phyloP scores from a whole-genome alignment of 2,113 vertebrate genomes.

The Nesogale talazaci region DNA sequence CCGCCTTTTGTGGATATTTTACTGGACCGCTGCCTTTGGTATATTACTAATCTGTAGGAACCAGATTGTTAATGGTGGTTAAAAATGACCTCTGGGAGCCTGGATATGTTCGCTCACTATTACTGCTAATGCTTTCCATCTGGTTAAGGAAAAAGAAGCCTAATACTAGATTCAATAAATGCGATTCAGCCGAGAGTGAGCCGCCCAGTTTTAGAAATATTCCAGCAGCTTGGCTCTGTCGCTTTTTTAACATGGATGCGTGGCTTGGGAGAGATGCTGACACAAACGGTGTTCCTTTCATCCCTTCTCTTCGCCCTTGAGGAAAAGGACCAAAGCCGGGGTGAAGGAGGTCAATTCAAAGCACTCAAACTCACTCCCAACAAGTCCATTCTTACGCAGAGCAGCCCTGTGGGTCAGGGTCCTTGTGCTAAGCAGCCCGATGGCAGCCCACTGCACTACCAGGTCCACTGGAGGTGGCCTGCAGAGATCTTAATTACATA shows the following conservation, averaged over 20 bases:
- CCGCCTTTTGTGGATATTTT: conserved; percentile 56
- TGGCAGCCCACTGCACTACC: too few species aligned
- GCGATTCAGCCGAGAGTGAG: conserved; percentile 71
- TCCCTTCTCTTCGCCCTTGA: too few species aligned
- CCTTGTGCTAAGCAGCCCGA: too few species aligned
- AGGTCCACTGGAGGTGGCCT: neutral
- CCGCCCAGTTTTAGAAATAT: conserved; percentile 71
- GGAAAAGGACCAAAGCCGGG: too few species aligned
- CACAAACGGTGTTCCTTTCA: conserved; percentile 41
- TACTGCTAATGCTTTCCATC: conserved; percentile 80
- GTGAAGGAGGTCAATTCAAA: too few species aligned
- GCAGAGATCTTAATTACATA: neutral
- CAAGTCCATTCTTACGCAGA: too few species aligned
- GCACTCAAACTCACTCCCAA: too few species aligned
- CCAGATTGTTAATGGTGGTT: conserved; percentile 82
- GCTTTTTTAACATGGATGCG: conserved; percentile 58
- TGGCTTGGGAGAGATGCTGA: conserved; percentile 17
- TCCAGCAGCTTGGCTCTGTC: conserved; percentile 61
- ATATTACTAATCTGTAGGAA: conserved; percentile 74
- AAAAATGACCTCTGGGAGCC: conserved; percentile 80
- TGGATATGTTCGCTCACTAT: conserved; percentile 76
- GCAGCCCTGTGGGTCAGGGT: too few species aligned
- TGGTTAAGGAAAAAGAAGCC: conserved; percentile 67
- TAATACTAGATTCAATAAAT: conserved; percentile 79
- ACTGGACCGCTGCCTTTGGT: conserved; percentile 57